Conservation (phyloP, 2,113 vertebrate species). For the Panurus biarmicus region DNA sequence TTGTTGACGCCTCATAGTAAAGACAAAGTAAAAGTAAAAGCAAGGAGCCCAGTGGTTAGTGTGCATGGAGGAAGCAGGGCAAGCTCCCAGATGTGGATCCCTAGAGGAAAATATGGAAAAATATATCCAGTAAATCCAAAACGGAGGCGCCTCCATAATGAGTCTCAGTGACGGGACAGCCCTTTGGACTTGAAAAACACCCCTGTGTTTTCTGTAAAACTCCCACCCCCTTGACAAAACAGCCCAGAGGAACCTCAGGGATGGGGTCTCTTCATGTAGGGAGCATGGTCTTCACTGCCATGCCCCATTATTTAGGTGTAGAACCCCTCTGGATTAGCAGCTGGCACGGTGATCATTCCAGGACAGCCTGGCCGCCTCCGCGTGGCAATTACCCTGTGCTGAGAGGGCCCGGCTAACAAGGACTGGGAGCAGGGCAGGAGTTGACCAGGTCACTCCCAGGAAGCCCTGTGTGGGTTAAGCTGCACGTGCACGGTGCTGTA, state of each 20-base stretch:
- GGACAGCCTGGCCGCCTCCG: neutral
- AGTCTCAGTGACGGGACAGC: neutral
- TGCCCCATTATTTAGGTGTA: neutral
- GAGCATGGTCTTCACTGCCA: neutral
- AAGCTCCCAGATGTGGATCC: neutral
- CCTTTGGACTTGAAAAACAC: neutral
- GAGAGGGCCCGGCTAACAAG: fast-evolving
- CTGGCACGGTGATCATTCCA: neutral
- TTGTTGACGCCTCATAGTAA: neutral
- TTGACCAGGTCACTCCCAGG: fast-evolving
- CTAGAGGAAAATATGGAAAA: neutral
- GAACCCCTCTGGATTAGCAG: neutral
- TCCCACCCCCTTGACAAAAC: neutral
- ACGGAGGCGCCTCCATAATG: neutral
- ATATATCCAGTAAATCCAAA: neutral
- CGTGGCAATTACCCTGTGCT: neutral
- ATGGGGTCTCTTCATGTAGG: neutral
- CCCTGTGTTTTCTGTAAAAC: neutral
- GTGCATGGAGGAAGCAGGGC: neutral
- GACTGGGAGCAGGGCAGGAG: neutral
- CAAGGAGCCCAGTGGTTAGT: neutral
- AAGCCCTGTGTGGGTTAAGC: fast-evolving
- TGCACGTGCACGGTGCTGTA: fast-evolving
- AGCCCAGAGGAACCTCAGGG: neutral
- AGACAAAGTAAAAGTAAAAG: slow-evolving; percentile 10